Evolutionary conservation across 2,888 invertebrate genomes (phyloP).

Genomic region (Aspidapion aeneum): DNA sequence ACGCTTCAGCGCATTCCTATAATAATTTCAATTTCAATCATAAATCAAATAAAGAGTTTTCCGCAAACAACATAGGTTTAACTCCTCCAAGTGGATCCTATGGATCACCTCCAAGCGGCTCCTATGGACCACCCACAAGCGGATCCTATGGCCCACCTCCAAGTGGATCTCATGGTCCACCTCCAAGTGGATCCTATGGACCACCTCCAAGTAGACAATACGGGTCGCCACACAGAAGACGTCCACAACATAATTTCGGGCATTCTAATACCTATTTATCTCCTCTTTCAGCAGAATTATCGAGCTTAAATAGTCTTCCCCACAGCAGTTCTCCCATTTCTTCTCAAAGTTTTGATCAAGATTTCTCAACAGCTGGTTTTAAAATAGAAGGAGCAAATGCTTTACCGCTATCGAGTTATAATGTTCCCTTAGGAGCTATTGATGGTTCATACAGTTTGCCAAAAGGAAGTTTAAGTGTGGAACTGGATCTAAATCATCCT

Average conservation of each 20-base stretch:
- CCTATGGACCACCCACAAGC: constrained; percentile 55
- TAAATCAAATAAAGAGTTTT: constrained; percentile 27
- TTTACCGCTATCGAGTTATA: constrained; percentile 51
- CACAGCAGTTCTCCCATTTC: constrained; percentile 49
- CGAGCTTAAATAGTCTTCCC: constrained; percentile 54
- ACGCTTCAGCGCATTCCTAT: constrained; percentile 43
- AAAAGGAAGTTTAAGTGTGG: constrained; percentile 27
- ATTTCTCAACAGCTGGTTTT: constrained; percentile 33
- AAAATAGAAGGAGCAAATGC: constrained; percentile 29
- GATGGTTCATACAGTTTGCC: constrained; percentile 53
- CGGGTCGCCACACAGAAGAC: neutral
- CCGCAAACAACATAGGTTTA: constrained; percentile 46
- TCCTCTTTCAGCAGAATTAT: constrained; percentile 41
- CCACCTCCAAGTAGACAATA: neutral
- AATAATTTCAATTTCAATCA: constrained; percentile 34
- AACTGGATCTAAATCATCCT: constrained; percentile 36
- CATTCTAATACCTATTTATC: neutral
- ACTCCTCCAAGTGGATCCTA: constrained; percentile 60
- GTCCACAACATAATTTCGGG: neutral
- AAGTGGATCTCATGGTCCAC: constrained; percentile 48
- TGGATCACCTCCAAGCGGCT: constrained; percentile 56
- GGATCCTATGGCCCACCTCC: constrained; percentile 61
- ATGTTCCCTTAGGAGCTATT: constrained; percentile 51
- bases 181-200: constrained; percentile 35
- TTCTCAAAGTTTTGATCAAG: constrained; percentile 48